Evolutionary conservation across 2,113 vertebrate genomes (phyloP).

Genomic region (Tautogolabrus adspersus): DNA sequence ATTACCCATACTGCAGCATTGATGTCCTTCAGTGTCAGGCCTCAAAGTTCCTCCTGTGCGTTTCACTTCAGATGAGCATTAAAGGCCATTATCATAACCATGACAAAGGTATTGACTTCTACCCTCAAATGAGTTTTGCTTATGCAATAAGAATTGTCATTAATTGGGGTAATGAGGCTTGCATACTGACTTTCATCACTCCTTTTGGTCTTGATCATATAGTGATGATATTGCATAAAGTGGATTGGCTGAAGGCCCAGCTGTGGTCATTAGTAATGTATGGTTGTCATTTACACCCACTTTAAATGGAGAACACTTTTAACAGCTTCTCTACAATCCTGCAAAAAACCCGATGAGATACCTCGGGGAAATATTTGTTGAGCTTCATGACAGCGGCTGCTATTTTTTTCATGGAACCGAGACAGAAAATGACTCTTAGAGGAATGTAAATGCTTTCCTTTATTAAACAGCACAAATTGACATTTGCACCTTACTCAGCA

Average conservation of each 20-base stretch:
- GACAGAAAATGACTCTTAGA: neutral
- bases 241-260: constrained; percentile 54
- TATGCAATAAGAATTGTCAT: constrained; percentile 77
- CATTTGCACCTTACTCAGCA: constrained; percentile 42
- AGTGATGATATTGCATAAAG: constrained; percentile 74
- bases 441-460: constrained; percentile 18
- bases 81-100: constrained; percentile 73
- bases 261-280: constrained; percentile 53
- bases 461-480: constrained; percentile 25
- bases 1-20: constrained; percentile 70
- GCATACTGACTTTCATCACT: constrained; percentile 66
- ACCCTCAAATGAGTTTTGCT: constrained; percentile 77
- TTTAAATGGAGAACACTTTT: constrained; percentile 23
- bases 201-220: constrained; percentile 73
- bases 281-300: constrained; percentile 37
- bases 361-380: constrained; percentile 7
- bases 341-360: neutral
- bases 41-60: constrained; percentile 59
- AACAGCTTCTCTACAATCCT: constrained; percentile 20
- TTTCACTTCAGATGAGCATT: constrained; percentile 68
- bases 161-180: constrained; percentile 82
- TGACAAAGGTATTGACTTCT: constrained; percentile 79
- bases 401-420: neutral
- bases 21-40: constrained; percentile 76
- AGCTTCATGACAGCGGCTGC: neutral